Evolutionary conservation across 2,888 invertebrate species (phyloP), one percentile per base, ranked within the genome.

Genomic region (Dicycla oo): DNA sequence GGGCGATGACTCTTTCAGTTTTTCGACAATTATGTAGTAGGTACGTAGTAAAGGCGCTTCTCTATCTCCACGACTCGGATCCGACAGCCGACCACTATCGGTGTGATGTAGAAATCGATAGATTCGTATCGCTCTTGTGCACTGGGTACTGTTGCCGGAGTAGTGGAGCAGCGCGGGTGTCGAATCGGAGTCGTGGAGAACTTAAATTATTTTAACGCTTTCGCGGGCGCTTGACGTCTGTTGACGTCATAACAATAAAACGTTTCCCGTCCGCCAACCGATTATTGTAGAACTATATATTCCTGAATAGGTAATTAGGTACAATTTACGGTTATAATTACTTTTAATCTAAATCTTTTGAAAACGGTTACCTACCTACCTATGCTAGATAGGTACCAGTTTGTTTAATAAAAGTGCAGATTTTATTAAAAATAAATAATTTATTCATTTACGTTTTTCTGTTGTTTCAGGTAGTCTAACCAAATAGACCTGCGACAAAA

Each of bases 391-490:
- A n/a, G 34, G 34, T 30, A 30, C 3, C 34, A 34, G 20, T 64
- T 30, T 58, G 3, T 40, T 38, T 67, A 0, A 43, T 6, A 15
- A 49, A 67, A 38, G 6, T 26, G 3, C 2, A 1, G 11, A 45
- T 62, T 23, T 11, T 18, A 13, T 15, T 2, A n/a, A n/a, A n/a
- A n/a, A n/a, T n/a, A n/a, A n/a, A n/a, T n/a, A n/a, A n/a, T 11
- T 11, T 23, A 13, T 6, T 68, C 23, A 23, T 30, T 40, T 26
- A 30, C 1, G 8, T 51, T 76, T 65, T 60, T n/a, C 30, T 30
- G 49, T 82, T 78, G 81, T 82, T 82, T 40, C 84, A 82, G 82
- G 68, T 81, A 8, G 26, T 75, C 8, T 66, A 74, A 60, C 15
- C 6, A 53, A 51, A 53, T 18, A 57, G 23, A 18, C 45, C 11